phyloP scores from a whole-genome alignment of 1,140 invertebrate genomes.

The Ylistrum balloti region DNA sequence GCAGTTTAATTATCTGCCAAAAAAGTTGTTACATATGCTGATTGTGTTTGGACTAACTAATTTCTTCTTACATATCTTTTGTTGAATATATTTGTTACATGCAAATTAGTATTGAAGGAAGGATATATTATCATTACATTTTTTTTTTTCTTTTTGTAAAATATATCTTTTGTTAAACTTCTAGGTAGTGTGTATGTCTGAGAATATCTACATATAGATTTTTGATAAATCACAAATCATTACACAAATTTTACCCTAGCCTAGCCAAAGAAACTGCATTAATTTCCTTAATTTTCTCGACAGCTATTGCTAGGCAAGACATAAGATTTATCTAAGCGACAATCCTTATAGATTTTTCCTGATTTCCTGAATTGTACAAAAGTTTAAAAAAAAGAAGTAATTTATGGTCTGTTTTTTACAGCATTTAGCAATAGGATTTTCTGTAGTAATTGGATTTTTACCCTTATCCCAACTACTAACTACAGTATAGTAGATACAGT shows the following conservation, averaged over 20 bases:
- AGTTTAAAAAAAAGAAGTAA: constrained; percentile 24
- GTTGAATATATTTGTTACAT: too few relatives aligned
- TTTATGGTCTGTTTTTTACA: not conserved
- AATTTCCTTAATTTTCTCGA: constrained; percentile 34
- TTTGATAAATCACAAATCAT: not conserved
- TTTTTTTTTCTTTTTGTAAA: not conserved
- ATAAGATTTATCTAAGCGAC: constrained; percentile 34
- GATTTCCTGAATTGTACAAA: constrained; percentile 8
- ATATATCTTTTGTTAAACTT: not conserved
- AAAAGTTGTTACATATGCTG: too few relatives aligned
- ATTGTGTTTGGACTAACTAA: too few relatives aligned
- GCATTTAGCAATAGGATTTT: not conserved
- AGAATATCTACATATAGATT: not conserved
- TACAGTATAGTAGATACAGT: not conserved
- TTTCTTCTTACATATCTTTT: too few relatives aligned
- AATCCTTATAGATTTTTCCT: constrained; percentile 23
- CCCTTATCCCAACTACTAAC: not conserved
- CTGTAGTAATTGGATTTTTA: constrained; percentile 4
- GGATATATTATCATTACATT: not conserved
- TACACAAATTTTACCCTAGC: not conserved
- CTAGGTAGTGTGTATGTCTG: not conserved
- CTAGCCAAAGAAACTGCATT: not conserved
- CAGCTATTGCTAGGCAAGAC: constrained; percentile 37
- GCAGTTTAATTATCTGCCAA: too few relatives aligned
- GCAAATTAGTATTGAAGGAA: not conserved